Evolutionary conservation across 2,113 vertebrate species (phyloP), one percentile per base, ranked within the genome.

Genomic region (Alethe diademata): DNA sequence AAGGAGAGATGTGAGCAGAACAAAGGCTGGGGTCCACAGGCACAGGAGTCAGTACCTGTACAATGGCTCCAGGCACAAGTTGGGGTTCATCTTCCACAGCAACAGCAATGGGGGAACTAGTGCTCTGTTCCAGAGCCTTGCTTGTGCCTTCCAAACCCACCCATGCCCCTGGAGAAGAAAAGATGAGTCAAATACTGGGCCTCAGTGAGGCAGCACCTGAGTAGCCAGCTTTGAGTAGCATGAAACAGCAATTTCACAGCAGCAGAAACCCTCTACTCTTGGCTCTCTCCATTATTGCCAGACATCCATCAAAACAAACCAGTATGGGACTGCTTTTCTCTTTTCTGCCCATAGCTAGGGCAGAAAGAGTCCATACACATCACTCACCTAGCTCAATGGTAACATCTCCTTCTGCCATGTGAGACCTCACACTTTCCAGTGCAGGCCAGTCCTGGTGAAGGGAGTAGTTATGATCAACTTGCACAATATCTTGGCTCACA

Each of bases 381-480:
- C n/a, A 78, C 97, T 94, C 58, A 99, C 99, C 98, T 26, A 98
- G 71, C 95, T 99, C 98, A 72, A 98, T 97, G 72, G 98, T 98
- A 82, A 98, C 96, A 69, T 98, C 97, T 7, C 96, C 97, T 42
- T 98, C 98, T 9, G 95, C 97, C 45, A 84, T 93, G 58, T 98
- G 98, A 20, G 98, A 93, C 50, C 94, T 97, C 83, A 98, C 96
- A 5, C 97, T 97, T 95, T 98, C 97, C 93, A 98, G 96, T 8
- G 3, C 7, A 7, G 31, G 26, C 23, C 26, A 62, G 1, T 53
- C 45, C 28, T 14, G 94, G 28, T 96, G 94, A 58, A 99, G 90
- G 35, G 98, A 98, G 97, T 99, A 99, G 93, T 97, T 98, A 97
- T 99, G 99, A 88, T 99, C 99, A 5, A 98, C 83, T 36, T 97